Evolutionary conservation across 2,888 invertebrate genomes (phyloP).

Genomic region (Adineta ricciae): DNA sequence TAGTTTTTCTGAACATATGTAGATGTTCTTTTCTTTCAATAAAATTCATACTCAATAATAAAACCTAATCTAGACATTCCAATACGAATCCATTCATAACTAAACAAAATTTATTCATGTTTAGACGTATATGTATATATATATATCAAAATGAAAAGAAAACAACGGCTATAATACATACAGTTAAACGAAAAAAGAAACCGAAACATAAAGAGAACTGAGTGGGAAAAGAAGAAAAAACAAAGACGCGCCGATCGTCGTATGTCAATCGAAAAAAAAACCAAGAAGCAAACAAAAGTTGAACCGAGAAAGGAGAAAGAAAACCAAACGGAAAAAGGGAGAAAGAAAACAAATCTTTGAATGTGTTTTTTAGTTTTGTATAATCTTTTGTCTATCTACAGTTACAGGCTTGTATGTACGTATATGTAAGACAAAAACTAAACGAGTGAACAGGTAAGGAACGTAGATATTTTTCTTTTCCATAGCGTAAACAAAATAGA

Average conservation of each 20-base stretch:
- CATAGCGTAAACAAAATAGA: not conserved
- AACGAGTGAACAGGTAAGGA: not conserved
- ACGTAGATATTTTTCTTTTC: not conserved
- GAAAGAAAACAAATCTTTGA: not conserved
- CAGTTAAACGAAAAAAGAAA: not conserved
- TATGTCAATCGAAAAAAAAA: not conserved
- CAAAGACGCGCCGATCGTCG: not conserved
- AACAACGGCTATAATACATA: conserved; percentile 5
- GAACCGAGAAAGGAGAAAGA: not conserved
- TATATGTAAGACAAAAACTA: not conserved
- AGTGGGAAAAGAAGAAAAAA: not conserved
- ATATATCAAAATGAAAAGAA: not conserved
- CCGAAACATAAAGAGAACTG: not conserved
- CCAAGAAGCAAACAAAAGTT: not conserved
- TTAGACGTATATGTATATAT: not conserved
- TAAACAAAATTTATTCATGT: conserved; percentile 5
- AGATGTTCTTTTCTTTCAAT: not conserved
- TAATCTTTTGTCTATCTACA: not conserved
- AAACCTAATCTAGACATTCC: not conserved
- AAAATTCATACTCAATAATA: not conserved
- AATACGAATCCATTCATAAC: not conserved
- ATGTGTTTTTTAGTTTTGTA: not conserved
- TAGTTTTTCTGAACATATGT: not conserved
- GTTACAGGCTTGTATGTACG: not conserved
- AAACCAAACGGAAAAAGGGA: not conserved